Base-by-base conservation (phyloP, 2,113 vertebrate species). In the Arothron firmamentum region DNA sequence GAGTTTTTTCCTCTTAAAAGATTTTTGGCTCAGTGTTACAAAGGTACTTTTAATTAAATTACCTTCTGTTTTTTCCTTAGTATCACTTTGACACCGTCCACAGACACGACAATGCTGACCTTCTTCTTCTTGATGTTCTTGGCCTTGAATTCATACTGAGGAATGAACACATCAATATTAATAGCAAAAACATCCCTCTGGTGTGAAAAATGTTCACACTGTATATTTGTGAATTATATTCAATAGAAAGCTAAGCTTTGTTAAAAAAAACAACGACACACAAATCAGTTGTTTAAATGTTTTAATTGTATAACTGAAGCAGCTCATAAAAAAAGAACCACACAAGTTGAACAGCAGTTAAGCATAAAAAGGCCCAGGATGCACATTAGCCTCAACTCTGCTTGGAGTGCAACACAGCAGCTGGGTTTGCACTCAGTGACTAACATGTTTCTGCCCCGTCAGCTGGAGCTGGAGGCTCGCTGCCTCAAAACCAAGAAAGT, bases 61-160 rank as follows among this genome's bases (percentile, higher is more conserved):
- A 88, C 92, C 91, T 94, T 94, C 71, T 91, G 91, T 70, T 95
- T 95, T 89, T 92, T 95, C 78, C 93, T 91, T 47, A 91, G 86
- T 8, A 90, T 74, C 75, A 93, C 90, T 72, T 91, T 93, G 77
- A 93, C 92, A 0, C 93, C 92, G 0, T 94, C 92, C 71, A 92
- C 93, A 0, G 95, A 97, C 75, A 96, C 93, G 3, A 93, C 72
- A 13, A 97, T 91, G 90, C 80, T 94, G 70, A 94, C 94, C 74
- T 94, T 94, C 87, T 93, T 95, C 91, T 94, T 96, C 82, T 94
- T 94, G 68, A 95, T 91, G 70, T 92, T 94, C 84, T 94, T 94
- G 47, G 92, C 92, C 84, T 97, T 97, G 87, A 97, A 97, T 82
- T 96, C 95, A 3, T 94, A 97, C 95, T 97, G 65, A 2, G 21